Percentiles rank a stretch among this genome's conserved stretches.
Conservation (phyloP, 2,888 invertebrate genomes). For the Petrophora chlorosata region DNA sequence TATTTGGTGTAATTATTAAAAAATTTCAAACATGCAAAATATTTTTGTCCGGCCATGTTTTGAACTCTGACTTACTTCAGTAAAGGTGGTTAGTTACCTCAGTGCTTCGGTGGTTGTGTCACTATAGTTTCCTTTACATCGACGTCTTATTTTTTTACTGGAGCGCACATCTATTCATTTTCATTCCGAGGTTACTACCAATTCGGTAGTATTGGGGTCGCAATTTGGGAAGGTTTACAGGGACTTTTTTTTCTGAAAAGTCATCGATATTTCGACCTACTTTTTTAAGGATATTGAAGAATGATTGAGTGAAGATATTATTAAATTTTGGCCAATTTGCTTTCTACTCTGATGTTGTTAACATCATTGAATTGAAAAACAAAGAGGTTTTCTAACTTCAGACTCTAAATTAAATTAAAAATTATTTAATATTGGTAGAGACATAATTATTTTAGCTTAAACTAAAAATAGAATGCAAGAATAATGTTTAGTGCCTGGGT, state of each 20-base stretch:
- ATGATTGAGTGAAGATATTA: conserved; percentile 7
- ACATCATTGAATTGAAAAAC: background rate
- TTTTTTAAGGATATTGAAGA: conserved; percentile 1
- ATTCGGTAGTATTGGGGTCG: conserved; percentile 14
- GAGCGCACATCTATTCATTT: background rate
- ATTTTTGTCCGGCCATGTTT: too few species aligned
- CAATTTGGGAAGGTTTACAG: conserved; percentile 15
- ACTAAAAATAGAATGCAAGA: too few species aligned
- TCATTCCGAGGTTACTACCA: conserved; percentile 5
- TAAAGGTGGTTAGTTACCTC: too few species aligned
- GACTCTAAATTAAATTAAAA: too few species aligned
- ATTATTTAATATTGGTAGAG: too few species aligned
- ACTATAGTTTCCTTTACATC: background rate
- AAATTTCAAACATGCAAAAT: too few species aligned
- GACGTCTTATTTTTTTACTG: background rate
- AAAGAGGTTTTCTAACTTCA: too few species aligned
- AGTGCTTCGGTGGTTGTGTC: too few species aligned
- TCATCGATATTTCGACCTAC: conserved; percentile 24
- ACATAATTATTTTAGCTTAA: too few species aligned
- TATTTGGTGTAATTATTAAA: too few species aligned
- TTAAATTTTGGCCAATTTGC: conserved; percentile 2
- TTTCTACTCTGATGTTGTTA: background rate
- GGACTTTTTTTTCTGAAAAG: conserved; percentile 16
- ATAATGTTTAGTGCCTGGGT: too few species aligned
- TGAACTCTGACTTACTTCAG: too few species aligned